phyloP scores from a whole-genome alignment of 2,888 invertebrate species.

The Cantharis lateralis region DNA sequence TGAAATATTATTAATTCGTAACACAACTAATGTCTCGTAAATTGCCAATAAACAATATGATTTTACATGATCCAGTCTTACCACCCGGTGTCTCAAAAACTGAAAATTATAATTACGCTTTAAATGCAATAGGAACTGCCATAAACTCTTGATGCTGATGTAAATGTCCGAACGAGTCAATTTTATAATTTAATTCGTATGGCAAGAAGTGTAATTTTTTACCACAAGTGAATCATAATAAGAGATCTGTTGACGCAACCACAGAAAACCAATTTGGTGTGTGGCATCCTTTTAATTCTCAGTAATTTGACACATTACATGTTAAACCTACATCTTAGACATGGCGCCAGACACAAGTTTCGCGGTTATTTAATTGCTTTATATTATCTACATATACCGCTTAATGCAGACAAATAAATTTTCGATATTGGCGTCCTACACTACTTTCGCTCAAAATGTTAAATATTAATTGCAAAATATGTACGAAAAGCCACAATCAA shows the following conservation, averaged over 20 bases:
- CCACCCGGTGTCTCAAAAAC: background rate
- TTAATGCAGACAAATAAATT: slow-evolving; percentile 23
- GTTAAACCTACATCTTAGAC: slow-evolving; percentile 29
- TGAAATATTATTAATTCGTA: background rate
- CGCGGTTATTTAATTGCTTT: slow-evolving; percentile 32
- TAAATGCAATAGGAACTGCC: too few species aligned
- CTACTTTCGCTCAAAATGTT: slow-evolving; percentile 11
- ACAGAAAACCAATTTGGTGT: slow-evolving; percentile 14
- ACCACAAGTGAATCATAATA: slow-evolving; percentile 15
- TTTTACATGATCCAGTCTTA: too few species aligned
- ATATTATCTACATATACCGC: slow-evolving; percentile 11
- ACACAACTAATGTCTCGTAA: background rate
- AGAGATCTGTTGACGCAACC: slow-evolving; percentile 2
- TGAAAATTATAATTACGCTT: background rate
- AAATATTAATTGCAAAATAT: background rate
- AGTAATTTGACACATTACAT: slow-evolving; percentile 30
- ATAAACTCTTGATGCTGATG: background rate
- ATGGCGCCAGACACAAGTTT: slow-evolving; percentile 29
- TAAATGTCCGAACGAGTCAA: background rate
- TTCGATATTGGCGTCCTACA: slow-evolving; percentile 19
- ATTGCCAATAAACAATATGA: background rate
- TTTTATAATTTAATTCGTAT: background rate
- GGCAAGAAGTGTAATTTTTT: slow-evolving; percentile 10
- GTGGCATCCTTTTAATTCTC: slow-evolving; percentile 22
- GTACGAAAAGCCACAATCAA: background rate